Percentiles rank a stretch among this genome's conserved stretches.
Evolutionary conservation across 2,888 invertebrate species (phyloP).

Genomic region (Polymixis flavicincta): DNA sequence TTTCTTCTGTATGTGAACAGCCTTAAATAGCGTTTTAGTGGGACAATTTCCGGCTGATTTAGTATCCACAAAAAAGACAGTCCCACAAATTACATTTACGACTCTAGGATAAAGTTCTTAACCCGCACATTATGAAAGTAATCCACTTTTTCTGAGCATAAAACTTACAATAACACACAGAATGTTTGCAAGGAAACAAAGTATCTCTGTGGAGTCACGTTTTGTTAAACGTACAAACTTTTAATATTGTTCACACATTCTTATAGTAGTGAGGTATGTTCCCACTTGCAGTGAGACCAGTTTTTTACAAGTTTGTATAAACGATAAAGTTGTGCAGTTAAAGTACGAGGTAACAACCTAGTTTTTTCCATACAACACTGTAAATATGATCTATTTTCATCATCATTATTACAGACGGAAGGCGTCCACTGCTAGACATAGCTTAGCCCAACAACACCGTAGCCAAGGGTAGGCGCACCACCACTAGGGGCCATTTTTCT

Average conservation of each 20-base stretch:
- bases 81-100: constrained; percentile 14
- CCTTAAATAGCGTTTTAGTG: not conserved
- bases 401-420: too few relatives aligned
- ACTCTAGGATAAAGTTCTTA: constrained; percentile 16
- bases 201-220: constrained; percentile 33
- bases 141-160: constrained; percentile 38
- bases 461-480: too few relatives aligned
- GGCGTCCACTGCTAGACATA: too few relatives aligned
- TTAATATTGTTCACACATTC: constrained; percentile 67
- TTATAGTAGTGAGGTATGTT: constrained; percentile 30
- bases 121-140: not conserved
- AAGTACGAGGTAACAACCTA: too few relatives aligned
- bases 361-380: too few relatives aligned
- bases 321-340: not conserved
- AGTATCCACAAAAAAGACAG: not conserved
- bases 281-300: constrained; percentile 22
- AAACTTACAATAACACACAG: constrained; percentile 50
- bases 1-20: not conserved
- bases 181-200: constrained; percentile 41
- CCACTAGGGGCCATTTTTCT: too few relatives aligned
- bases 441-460: too few relatives aligned
- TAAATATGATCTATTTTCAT: too few relatives aligned
- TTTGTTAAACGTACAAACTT: constrained; percentile 63
- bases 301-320: not conserved
- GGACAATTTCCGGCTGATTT: not conserved